Percentiles rank a stretch among this genome's conserved stretches.
These are phyloP conservation scores for Odocoileus virginianus DNA, from an alignment of 2,113 vertebrate genomes.

Conservation along the genomic window DNA sequence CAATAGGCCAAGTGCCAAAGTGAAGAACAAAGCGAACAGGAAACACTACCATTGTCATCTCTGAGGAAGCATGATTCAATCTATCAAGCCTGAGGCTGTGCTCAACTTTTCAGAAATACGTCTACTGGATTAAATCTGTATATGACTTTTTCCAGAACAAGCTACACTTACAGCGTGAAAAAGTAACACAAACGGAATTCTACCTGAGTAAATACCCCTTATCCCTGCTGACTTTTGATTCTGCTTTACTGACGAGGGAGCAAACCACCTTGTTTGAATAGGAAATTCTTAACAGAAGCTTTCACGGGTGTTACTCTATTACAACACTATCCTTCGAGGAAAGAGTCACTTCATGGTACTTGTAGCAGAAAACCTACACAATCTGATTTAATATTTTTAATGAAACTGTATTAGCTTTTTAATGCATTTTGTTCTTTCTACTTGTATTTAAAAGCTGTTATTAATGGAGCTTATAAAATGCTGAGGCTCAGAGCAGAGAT, in stretches of 20 bases:
- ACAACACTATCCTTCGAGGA: not conserved
- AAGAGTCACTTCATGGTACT: not conserved
- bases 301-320: not conserved
- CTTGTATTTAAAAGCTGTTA: not conserved
- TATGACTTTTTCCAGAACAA: not conserved
- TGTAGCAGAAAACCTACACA: not conserved
- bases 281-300: not conserved
- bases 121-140: not conserved
- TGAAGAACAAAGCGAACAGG: not conserved
- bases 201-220: not conserved
- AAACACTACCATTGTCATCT: not conserved
- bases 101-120: not conserved
- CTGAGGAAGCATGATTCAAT: not conserved
- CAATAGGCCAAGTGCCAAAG: not conserved
- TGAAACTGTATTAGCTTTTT: not conserved
- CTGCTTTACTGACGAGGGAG: not conserved
- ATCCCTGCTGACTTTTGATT: not conserved
- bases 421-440: not conserved
- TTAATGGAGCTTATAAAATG: not conserved
- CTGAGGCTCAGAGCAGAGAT: not conserved
- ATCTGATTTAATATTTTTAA: not conserved
- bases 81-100: not conserved
- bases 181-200: not conserved
- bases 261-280: not conserved
- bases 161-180: not conserved